phyloP scores from a whole-genome alignment of 2,888 invertebrate species.

The Acanthosepion pharaonis region DNA sequence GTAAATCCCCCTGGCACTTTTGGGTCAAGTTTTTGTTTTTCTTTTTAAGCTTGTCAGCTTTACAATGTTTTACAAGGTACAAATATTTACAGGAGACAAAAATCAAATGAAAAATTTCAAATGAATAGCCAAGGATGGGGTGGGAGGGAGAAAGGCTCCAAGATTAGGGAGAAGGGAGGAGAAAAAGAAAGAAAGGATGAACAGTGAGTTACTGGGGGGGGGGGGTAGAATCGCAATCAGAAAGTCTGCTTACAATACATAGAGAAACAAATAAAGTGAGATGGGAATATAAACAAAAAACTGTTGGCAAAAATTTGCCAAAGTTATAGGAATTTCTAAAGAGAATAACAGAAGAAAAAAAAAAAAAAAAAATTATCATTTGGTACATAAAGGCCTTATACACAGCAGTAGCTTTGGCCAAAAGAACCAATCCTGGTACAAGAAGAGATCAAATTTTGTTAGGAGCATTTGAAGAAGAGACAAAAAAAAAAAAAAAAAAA shows the following conservation, averaged over 20 bases:
- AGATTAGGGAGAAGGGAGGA: background rate
- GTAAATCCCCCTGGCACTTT: constrained; percentile 33
- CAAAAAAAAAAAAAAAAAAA: no score
- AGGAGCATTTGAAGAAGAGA: no score
- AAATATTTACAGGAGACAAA: constrained; percentile 38
- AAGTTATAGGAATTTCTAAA: no score
- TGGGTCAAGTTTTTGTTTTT: background rate
- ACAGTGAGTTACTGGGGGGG: background rate
- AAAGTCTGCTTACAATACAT: background rate
- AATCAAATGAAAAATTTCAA: background rate
- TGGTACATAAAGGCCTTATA: background rate
- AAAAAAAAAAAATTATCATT: no score
- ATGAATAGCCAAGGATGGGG: background rate
- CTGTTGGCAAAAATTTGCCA: no score
- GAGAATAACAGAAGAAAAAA: no score
- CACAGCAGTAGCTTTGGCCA: background rate
- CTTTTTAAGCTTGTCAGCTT: constrained; percentile 14
- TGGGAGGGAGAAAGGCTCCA: background rate
- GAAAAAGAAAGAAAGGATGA: background rate
- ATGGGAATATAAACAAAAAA: background rate
- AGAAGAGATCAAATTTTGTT: constrained; percentile 14
- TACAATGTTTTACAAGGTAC: constrained; percentile 16
- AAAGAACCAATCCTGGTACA: constrained; percentile 33
- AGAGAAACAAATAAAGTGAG: background rate
- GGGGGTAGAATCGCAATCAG: no score